Percentiles rank a stretch among this genome's conserved stretches.
These are phyloP conservation scores for Drosophila pruinosa DNA, from an alignment of 1,140 invertebrate species.

Conservation along the genomic window DNA sequence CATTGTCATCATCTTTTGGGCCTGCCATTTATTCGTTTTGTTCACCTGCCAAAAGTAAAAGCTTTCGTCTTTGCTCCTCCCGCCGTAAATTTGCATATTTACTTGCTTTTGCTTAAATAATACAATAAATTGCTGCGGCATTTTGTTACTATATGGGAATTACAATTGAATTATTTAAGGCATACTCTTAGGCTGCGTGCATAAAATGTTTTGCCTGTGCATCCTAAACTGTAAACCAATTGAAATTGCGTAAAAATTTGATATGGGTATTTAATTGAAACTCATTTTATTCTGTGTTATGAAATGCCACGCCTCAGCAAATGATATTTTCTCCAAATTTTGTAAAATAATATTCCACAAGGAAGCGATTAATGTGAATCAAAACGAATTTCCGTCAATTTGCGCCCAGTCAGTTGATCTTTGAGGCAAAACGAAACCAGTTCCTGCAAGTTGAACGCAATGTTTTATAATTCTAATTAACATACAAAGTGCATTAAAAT, in stretches of 20 bases:
- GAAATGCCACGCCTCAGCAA: constrained; percentile 3
- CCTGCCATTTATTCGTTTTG: constrained; percentile 33
- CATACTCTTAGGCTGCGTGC: constrained; percentile 6
- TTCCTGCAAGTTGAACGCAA: constrained; percentile 2
- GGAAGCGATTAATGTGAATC: constrained; percentile 48
- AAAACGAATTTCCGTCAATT: neutral
- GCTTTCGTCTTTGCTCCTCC: constrained; percentile 17
- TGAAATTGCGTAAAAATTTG: neutral
- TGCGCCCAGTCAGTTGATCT: constrained; percentile 21
- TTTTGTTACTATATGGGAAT: neutral
- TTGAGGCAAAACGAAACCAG: constrained; percentile 27
- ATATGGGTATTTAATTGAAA: neutral
- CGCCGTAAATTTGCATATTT: constrained; percentile 62
- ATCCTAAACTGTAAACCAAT: neutral
- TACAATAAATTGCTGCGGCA: constrained; percentile 4
- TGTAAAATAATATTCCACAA: constrained; percentile 41
- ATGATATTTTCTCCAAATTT: constrained; percentile 22
- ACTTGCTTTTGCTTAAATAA: constrained; percentile 31
- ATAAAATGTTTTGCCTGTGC: neutral
- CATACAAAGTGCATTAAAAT: constrained; percentile 36
- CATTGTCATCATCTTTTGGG: constrained; percentile 37
- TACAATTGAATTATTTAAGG: neutral
- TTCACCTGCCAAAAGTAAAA: constrained; percentile 59
- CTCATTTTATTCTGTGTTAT: neutral
- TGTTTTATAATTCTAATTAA: constrained; percentile 17